Base-by-base conservation (phyloP, 2,888 invertebrate species). In the Papilio gigon region DNA sequence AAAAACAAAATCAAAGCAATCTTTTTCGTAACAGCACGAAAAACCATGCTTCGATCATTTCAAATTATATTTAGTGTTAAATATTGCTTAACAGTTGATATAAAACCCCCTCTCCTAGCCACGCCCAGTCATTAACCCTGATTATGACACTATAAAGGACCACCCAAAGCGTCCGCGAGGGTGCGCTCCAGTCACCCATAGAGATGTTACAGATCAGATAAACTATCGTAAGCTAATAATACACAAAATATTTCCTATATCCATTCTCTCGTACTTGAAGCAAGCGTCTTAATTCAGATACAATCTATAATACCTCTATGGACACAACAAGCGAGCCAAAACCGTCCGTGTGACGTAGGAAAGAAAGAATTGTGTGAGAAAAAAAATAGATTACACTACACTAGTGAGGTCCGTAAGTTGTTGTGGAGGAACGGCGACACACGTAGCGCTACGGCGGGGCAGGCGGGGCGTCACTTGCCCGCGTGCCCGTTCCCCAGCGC, bases 351-450 rank as follows among this genome's bases (percentile, higher is more conserved):
- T 65, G 67, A 71, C 66, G 67, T 11, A 70, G 71, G 68, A 73
- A 64, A 64, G 25, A 68, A 70, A 72, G 72, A 74, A 76, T 71
- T 72, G 65, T 76, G 74, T 42, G 72, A 72, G 76, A 77, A 77
- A 80, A 79, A 79, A 70, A 70, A 76, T 73, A 71, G 75, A 74
- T 71, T 85, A 87, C 86, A 87, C 88, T 90, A 90, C 84, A 84
- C 88, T 89, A 90, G 84, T 90, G 90, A 90, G 91, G 91, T 90
- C 90, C 90, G 89, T 86, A 86, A 86, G 87, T 83, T 84, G 84
- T 71, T 84, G 84, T 71, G 78, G 86, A 87, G 90, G 90, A 90
- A 91, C 91, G 91, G 84, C 91, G 91, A 92, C 91, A 91, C 91
- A 92, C 89, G 88, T 76, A 78, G 87, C 84, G 84, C 82, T 83